phyloP scores from a whole-genome alignment of 2,888 invertebrate genomes.

The Scelioninae gen. 1 region DNA sequence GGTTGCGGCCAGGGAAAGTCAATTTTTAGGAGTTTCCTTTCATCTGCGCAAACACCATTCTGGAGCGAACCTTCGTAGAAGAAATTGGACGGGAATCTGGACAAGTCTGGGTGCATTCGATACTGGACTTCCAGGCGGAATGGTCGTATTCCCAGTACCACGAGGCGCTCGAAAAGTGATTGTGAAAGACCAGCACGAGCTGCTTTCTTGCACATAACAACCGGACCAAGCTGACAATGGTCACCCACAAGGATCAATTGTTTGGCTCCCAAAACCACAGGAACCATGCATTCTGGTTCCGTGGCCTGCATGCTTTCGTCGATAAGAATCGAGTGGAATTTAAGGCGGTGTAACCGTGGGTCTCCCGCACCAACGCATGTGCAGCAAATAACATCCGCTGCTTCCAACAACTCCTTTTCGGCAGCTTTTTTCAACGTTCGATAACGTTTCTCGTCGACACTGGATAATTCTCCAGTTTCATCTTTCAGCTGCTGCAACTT shows the following conservation, averaged over 20 bases:
- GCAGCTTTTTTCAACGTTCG: constrained; percentile 93
- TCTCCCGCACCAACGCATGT: constrained; percentile 99
- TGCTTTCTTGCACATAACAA: constrained; percentile 99
- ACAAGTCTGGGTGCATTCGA: constrained; percentile 99
- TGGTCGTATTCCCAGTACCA: constrained; percentile 98
- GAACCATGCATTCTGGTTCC: constrained; percentile 99
- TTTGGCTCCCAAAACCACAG: constrained; percentile 98
- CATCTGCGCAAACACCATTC: constrained; percentile 99
- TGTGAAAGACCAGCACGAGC: constrained; percentile 98
- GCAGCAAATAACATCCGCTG: constrained; percentile 99
- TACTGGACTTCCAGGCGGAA: constrained; percentile 99
- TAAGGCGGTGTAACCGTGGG: constrained; percentile 94
- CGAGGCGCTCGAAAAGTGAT: constrained; percentile 97
- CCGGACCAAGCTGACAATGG: constrained; percentile 99
- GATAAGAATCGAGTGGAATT: constrained; percentile 97
- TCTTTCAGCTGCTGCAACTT: constrained; percentile 98
- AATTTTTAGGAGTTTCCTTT: constrained; percentile 93
- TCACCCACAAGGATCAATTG: constrained; percentile 99
- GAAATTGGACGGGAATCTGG: constrained; percentile 99
- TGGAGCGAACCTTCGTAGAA: constrained; percentile 99
- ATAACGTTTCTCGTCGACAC: constrained; percentile 97
- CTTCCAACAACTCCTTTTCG: constrained; percentile 95
- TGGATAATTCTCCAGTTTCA: constrained; percentile 98
- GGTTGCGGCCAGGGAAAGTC: constrained; percentile 99
- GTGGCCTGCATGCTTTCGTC: constrained; percentile 99